A percentile compares a stretch with the other conserved stretches of the same genome.
Evolutionary conservation across 2,797 vertebrate species (phyloP).

Genomic region (Myotis planiceps): DNA sequence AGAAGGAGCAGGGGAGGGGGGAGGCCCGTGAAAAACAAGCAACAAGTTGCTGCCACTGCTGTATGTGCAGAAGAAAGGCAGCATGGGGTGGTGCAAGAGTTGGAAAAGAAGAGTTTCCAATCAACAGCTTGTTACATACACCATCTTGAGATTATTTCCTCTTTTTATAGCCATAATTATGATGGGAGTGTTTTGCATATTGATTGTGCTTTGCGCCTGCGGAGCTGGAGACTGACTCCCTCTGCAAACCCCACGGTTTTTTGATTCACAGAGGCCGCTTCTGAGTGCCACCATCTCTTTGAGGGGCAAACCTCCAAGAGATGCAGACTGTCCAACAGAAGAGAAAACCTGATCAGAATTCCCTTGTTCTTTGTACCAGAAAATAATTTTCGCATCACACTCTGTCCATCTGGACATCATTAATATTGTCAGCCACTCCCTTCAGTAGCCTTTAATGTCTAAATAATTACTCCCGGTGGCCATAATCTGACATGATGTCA

Average conservation of each 20-base stretch:
- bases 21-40: not conserved
- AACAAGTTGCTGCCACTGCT: not conserved
- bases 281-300: constrained; percentile 22
- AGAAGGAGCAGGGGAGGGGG: not conserved
- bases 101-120: not conserved
- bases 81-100: not conserved
- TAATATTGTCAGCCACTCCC: constrained; percentile 81
- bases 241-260: not conserved
- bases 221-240: not conserved
- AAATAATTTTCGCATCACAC: constrained; percentile 76
- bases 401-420: constrained; percentile 79
- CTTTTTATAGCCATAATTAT: not conserved
- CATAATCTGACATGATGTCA: constrained; percentile 74
- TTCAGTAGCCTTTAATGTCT: constrained; percentile 80
- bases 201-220: not conserved
- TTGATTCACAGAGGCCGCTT: constrained; percentile 42
- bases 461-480: constrained; percentile 78
- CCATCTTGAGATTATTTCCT: constrained; percentile 12
- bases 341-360: constrained; percentile 54
- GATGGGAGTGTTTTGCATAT: not conserved
- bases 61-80: not conserved
- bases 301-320: constrained; percentile 35
- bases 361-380: constrained; percentile 74
- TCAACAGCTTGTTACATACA: not conserved
- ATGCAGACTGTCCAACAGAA: constrained; percentile 38